Base-by-base conservation (phyloP, 2,113 vertebrate genomes). In the Ifrita kowaldi region DNA sequence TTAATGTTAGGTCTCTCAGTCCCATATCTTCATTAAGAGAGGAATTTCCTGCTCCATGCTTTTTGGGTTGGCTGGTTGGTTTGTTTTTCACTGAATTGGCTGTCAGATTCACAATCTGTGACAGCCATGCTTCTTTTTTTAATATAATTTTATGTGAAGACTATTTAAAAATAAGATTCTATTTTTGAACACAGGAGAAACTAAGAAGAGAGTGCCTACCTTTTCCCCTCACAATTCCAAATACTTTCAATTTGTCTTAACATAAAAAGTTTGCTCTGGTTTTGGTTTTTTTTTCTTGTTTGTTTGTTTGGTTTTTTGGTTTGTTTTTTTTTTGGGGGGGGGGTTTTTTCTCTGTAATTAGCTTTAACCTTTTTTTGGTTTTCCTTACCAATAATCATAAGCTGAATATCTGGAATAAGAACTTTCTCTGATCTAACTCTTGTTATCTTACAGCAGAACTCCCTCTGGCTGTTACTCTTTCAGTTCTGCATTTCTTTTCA, bases 121-220 rank as follows among this genome's bases (percentile, higher is more conserved):
- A 55, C 7, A 78, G 55, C 1, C 0, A 19, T 16, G 1, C 0
- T 46, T n/a, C 4, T 49, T 32, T 52, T 62, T 9, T 41, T 27
- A 6, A 41, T 49, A 49, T 49, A 26, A 33, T 32, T 52, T 80
- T 79, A 5, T 44, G 37, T 41, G 3, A 35, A 35, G 4, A 46
- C 3, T 52, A 41, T 41, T 73, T 68, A 22, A 82, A 76, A 46
- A 50, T 6, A 46, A 67, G 18, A 3, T 70, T 87, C 2, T 80
- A 1, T 4, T 47, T 79, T 60, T 83, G 13, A 62, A 56, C 8
- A 60, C 16, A 68, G 7, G 3, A 59, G 5, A 85, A 88, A 60
- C 64, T 68, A 17, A n/a, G 32, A 82, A 92, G 27, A 50, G 3
- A 82, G 2, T 16, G 59, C 5, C 8, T 46, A 30, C 1, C 3